phyloP scores from a whole-genome alignment of 2,888 invertebrate species.

The Eupithecia tripunctaria region DNA sequence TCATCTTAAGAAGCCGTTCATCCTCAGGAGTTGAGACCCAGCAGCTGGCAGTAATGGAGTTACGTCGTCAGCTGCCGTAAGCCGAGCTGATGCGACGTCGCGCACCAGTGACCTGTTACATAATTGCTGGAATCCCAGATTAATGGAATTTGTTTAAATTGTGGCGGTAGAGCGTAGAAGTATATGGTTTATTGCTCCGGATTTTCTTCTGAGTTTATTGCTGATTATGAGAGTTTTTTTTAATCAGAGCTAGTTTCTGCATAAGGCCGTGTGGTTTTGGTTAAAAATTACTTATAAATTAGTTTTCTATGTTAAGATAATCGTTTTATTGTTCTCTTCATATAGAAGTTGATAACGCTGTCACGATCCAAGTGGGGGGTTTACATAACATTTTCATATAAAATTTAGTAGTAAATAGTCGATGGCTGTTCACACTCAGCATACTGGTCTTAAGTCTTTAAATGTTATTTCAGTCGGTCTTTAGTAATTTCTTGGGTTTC shows the following conservation, averaged over 20 bases:
- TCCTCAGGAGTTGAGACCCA: not conserved
- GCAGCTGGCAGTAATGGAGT: not conserved
- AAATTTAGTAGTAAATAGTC: too few relatives aligned
- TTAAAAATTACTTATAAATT: too few relatives aligned
- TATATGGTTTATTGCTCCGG: not conserved
- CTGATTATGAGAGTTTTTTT: not conserved
- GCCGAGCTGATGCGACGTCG: not conserved
- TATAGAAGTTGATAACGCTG: too few relatives aligned
- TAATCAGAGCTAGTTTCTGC: not conserved
- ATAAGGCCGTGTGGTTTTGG: not conserved
- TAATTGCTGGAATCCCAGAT: conserved; percentile 4
- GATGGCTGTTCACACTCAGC: too few relatives aligned
- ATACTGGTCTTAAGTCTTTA: too few relatives aligned
- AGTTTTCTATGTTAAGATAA: too few relatives aligned
- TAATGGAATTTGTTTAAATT: not conserved
- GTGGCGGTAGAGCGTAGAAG: not conserved
- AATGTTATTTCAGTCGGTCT: too few relatives aligned
- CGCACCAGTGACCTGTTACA: not conserved
- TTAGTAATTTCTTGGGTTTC: too few relatives aligned
- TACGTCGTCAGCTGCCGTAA: not conserved
- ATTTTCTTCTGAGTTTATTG: too few relatives aligned
- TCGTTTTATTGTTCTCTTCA: too few relatives aligned
- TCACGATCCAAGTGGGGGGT: too few relatives aligned
- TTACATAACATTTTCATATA: too few relatives aligned
- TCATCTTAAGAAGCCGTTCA: not conserved